These are phyloP conservation scores for Trachelus tabidus DNA, from an alignment of 2,888 invertebrate genomes.

Conservation along the genomic window DNA sequence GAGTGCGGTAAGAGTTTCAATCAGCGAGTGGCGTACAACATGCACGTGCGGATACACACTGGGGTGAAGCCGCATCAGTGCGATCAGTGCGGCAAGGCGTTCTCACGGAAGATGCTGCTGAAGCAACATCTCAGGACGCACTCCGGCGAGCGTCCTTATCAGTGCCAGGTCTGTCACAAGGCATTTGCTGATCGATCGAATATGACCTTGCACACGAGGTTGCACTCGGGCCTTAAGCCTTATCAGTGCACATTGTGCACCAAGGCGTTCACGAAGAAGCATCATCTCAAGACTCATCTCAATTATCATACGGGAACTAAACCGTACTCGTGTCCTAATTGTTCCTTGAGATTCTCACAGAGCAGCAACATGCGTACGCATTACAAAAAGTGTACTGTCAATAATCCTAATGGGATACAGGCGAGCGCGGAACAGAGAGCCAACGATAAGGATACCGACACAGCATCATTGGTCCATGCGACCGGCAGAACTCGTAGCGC, in stretches of 20 bases:
- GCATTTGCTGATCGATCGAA: conserved; percentile 87
- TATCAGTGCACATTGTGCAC: conserved; percentile 75
- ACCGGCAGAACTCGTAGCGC: conserved; percentile 24
- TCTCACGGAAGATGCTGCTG: conserved; percentile 85
- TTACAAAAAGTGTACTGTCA: conserved; percentile 76
- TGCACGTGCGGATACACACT: conserved; percentile 87
- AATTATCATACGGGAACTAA: conserved; percentile 88
- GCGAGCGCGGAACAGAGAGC: neutral
- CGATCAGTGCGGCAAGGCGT: conserved; percentile 82
- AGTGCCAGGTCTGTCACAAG: conserved; percentile 83
- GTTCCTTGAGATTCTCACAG: conserved; percentile 83
- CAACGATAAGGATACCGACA: neutral
- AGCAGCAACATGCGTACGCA: conserved; percentile 90
- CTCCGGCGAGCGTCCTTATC: conserved; percentile 84
- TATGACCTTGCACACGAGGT: conserved; percentile 83
- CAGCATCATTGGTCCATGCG: neutral
- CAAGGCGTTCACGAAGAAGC: conserved; percentile 88
- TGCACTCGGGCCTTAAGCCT: conserved; percentile 86
- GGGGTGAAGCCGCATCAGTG: conserved; percentile 85
- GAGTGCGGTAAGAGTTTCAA: conserved; percentile 87
- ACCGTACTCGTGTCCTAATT: conserved; percentile 80
- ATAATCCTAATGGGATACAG: conserved; percentile 23
- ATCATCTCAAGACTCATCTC: conserved; percentile 85
- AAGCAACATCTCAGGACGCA: conserved; percentile 87
- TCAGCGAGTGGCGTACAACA: conserved; percentile 88